A percentile compares a stretch with the other conserved stretches of the same genome.
Evolutionary conservation across 2,888 invertebrate species (phyloP).

Genomic region (Podabrus alpinus): DNA sequence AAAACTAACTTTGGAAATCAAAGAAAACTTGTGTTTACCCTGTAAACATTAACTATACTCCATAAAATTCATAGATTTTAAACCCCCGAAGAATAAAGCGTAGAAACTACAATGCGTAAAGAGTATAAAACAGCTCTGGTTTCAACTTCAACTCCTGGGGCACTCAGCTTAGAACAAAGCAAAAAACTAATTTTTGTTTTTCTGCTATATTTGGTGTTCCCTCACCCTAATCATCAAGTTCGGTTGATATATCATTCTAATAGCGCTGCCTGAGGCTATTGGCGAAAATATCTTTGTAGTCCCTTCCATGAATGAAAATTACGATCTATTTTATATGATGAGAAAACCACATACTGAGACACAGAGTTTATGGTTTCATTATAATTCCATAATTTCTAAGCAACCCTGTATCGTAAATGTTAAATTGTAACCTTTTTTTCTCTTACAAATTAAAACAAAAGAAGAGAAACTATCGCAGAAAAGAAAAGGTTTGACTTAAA

Average conservation of each 20-base stretch:
- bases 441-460: not conserved
- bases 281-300: not conserved
- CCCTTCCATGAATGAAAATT: no score
- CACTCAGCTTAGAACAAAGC: not conserved
- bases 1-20: no score
- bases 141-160: not conserved
- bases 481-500: not conserved
- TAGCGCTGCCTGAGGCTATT: not conserved
- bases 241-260: not conserved
- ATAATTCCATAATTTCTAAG: not conserved
- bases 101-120: not conserved
- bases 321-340: no score
- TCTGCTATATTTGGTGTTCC: not conserved
- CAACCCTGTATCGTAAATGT: not conserved
- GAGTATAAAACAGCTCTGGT: not conserved
- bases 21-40: no score
- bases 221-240: not conserved
- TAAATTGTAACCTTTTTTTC: not conserved
- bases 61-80: not conserved
- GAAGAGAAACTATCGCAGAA: not conserved
- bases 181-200: not conserved
- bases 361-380: no score
- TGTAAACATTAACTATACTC: not conserved
- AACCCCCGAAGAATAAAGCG: not conserved
- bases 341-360: no score